Conservation (phyloP, 2,797 vertebrate species). For the Tauraco hartlaubi region DNA sequence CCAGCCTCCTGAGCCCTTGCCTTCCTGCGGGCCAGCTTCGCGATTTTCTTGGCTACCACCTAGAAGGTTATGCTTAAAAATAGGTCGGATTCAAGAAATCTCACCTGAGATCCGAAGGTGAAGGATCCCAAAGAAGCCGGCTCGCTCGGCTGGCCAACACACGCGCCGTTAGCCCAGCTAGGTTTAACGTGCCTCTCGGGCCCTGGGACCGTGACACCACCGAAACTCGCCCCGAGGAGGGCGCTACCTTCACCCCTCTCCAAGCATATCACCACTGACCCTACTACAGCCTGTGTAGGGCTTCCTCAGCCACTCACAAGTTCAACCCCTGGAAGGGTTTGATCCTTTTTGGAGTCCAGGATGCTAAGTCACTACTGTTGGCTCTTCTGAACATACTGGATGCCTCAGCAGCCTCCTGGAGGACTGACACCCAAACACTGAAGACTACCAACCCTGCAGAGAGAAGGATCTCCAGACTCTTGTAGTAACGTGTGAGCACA, state of each 20-base stretch:
- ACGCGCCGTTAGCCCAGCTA: no score
- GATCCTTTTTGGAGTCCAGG: not conserved
- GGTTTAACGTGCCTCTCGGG: not conserved
- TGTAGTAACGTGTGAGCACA: not conserved
- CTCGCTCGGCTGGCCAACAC: not conserved
- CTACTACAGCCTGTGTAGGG: not conserved
- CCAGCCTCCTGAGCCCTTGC: not conserved
- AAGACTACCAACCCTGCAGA: not conserved
- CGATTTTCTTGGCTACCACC: not conserved
- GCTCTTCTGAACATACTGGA: not conserved
- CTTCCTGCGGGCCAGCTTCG: not conserved
- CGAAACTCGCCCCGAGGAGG: not conserved
- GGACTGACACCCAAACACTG: not conserved
- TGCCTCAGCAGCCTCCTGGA: not conserved
- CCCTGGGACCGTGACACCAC: not conserved
- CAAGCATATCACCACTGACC: fast-evolving
- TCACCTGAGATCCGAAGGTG: not conserved
- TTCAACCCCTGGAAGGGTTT: not conserved
- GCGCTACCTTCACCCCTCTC: not conserved
- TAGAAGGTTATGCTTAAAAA: not conserved
- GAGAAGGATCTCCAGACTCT: not conserved
- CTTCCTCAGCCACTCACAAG: not conserved
- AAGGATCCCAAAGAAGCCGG: no score
- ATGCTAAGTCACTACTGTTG: not conserved
- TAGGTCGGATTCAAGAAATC: not conserved